Percentiles rank a stretch among this genome's conserved stretches.
phyloP scores from a whole-genome alignment of 2,797 vertebrate species.

The Gymnocypris eckloni region DNA sequence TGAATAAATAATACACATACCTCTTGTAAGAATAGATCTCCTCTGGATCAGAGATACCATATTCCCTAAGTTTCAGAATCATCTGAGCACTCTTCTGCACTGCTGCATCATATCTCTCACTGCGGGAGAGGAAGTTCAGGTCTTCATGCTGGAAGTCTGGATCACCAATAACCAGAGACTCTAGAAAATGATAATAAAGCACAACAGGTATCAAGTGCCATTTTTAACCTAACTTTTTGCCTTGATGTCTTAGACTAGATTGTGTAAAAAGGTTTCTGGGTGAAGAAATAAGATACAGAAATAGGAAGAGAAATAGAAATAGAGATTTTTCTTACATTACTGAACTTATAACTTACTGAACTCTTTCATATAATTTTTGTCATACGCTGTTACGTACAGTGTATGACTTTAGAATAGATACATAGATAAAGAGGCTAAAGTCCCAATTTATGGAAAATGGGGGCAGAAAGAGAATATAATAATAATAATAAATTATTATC shows the following conservation, averaged over 20 bases:
- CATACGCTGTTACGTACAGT: neutral
- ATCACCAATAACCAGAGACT: constrained; percentile 86
- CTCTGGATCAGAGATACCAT: constrained; percentile 90
- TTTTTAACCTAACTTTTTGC: neutral
- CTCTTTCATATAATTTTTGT: neutral
- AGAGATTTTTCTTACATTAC: neutral
- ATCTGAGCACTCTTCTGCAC: constrained; percentile 89
- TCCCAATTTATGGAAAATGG: neutral
- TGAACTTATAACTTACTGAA: neutral
- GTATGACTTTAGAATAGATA: neutral
- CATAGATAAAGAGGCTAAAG: neutral
- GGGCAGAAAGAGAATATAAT: neutral
- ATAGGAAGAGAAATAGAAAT: neutral
- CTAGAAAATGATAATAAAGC: constrained; percentile 64
- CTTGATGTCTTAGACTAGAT: neutral
- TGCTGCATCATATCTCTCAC: constrained; percentile 91
- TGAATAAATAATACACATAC: constrained; percentile 71
- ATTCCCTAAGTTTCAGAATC: constrained; percentile 90
- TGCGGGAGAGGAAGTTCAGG: constrained; percentile 91
- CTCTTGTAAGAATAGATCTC: constrained; percentile 94
- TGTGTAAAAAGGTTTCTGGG: neutral
- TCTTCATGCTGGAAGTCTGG: constrained; percentile 91
- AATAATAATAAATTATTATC: too few relatives aligned
- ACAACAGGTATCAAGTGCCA: neutral
- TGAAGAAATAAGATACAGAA: neutral